Conservation (phyloP, 2,113 vertebrate species). For the Laterallus jamaicensis region DNA sequence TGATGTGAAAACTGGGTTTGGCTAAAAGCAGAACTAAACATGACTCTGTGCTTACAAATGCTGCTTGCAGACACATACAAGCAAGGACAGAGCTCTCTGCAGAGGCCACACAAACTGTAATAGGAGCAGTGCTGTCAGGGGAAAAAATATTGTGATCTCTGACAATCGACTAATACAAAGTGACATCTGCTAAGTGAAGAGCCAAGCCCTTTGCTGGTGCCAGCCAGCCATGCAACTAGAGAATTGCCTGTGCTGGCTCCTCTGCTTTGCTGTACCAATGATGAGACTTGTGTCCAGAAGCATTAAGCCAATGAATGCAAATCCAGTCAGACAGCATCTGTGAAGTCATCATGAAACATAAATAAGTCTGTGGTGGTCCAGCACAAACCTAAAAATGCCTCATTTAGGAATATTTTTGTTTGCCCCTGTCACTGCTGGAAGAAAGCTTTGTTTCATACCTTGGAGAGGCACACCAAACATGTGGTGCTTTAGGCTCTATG, state of each 20-base stretch:
- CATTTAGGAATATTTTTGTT: not conserved
- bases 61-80: not conserved
- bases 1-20: not conserved
- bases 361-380: not conserved
- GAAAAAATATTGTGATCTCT: rapidly evolving
- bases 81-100: not conserved
- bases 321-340: not conserved
- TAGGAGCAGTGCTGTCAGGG: not conserved
- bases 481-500: not conserved
- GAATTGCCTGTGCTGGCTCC: not conserved
- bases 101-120: not conserved
- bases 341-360: not conserved
- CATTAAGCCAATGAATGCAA: not conserved
- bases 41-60: not conserved
- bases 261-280: not conserved
- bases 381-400: not conserved
- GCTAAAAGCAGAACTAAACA: not conserved
- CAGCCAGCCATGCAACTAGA: not conserved
- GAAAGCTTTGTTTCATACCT: not conserved
- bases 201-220: not conserved
- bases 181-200: not conserved
- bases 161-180: not conserved
- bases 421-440: not conserved
- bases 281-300: not conserved
- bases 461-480: not conserved